A percentile compares a stretch with the other conserved stretches of the same genome.
These are phyloP conservation scores for Silurus glanis DNA, from an alignment of 2,113 vertebrate species.

Conservation along the genomic window DNA sequence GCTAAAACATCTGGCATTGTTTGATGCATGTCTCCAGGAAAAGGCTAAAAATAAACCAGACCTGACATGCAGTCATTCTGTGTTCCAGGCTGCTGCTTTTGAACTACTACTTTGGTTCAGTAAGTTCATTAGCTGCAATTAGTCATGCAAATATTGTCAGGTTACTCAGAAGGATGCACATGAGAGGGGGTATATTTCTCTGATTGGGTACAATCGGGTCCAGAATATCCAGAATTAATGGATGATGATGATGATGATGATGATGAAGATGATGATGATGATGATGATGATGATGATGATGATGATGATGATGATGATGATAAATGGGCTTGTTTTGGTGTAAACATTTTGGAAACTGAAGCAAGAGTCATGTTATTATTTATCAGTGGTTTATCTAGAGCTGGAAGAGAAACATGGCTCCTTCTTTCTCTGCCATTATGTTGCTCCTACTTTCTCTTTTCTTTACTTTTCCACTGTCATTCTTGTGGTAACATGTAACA, in stretches of 20 bases:
- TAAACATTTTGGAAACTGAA: background rate
- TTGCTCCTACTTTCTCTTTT: background rate
- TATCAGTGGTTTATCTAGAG: background rate
- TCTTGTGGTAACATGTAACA: background rate
- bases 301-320: too few relatives aligned
- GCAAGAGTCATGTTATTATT: background rate
- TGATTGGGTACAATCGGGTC: background rate
- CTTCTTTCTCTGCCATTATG: background rate
- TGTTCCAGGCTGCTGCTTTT: background rate
- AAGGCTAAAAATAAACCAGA: background rate
- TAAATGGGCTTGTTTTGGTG: background rate
- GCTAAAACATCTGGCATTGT: background rate
- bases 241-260: too few relatives aligned
- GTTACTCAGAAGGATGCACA: background rate
- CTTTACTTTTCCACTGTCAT: background rate
- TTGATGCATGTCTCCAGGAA: background rate
- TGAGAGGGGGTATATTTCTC: background rate
- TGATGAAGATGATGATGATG: too few relatives aligned
- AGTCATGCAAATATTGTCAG: constrained; percentile 1
- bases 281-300: too few relatives aligned
- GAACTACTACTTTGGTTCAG: background rate
- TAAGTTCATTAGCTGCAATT: constrained; percentile 16
- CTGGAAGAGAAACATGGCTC: background rate
- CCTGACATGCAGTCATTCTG: background rate
- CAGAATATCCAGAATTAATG: too few relatives aligned